Percentiles rank a stretch among this genome's conserved stretches.
These are phyloP conservation scores for Mormyrops boulengeri DNA, from an alignment of 2,797 vertebrate species.

Conservation along the genomic window DNA sequence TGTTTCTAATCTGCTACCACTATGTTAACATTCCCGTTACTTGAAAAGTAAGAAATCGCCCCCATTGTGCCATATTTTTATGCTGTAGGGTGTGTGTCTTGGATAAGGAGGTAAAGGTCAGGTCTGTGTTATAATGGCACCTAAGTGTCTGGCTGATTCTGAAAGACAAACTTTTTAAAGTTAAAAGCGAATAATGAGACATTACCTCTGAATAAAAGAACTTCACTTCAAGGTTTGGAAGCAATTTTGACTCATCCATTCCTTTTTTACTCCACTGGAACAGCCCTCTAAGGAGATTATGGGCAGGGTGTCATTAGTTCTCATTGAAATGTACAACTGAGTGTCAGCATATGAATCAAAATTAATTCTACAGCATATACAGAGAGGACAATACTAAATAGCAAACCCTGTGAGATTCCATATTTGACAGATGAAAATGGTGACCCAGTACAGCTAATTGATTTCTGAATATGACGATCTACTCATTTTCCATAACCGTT, in stretches of 20 bases:
- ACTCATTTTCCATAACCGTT: constrained; percentile 1
- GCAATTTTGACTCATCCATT: neutral
- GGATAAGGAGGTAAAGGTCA: neutral
- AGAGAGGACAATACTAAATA: constrained; percentile 1
- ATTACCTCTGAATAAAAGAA: neutral
- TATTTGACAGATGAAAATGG: constrained; percentile 6
- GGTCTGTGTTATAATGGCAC: neutral
- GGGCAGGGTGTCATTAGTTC: neutral
- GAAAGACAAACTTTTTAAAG: neutral
- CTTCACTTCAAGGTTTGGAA: neutral
- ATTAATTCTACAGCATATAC: constrained; percentile 6
- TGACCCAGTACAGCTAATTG: neutral
- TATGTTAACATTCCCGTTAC: neutral
- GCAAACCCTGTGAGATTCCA: neutral
- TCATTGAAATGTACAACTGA: neutral
- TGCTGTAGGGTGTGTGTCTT: neutral
- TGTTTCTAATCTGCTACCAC: neutral
- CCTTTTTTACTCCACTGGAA: neutral
- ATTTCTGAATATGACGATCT: neutral
- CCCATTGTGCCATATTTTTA: neutral
- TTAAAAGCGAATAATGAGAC: neutral
- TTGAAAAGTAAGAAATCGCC: neutral
- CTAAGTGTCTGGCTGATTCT: neutral
- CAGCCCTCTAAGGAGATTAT: constrained; percentile 4
- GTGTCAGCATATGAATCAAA: neutral